Evolutionary conservation across 2,888 invertebrate species (phyloP).

Genomic region (Plemyria rubiginata): DNA sequence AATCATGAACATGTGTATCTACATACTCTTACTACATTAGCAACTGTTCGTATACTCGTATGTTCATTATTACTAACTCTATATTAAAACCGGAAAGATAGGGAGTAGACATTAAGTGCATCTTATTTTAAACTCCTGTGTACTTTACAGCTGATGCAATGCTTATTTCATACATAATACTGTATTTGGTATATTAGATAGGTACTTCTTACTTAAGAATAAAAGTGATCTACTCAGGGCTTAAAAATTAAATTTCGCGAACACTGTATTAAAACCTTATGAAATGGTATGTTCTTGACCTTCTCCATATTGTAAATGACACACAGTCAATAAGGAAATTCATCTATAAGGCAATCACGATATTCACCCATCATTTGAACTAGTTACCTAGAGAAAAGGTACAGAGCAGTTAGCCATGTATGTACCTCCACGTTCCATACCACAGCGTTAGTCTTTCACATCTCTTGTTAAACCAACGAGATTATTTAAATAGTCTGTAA

Average conservation of each 20-base stretch:
- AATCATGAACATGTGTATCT: constrained; percentile 2
- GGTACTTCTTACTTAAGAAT: neutral
- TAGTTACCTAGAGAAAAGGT: neutral
- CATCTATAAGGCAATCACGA: constrained; percentile 15
- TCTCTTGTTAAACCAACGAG: constrained; percentile 6
- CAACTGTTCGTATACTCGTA: constrained; percentile 4
- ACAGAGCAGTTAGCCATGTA: neutral
- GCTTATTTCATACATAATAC: neutral
- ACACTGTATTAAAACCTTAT: neutral
- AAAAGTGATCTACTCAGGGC: neutral
- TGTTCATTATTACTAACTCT: constrained; percentile 12
- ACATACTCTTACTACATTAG: constrained; percentile 8
- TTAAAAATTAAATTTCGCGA: neutral
- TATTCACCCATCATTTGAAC: constrained; percentile 10
- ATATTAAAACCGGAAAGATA: constrained; percentile 17
- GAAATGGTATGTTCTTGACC: constrained; percentile 37
- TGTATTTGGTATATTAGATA: neutral
- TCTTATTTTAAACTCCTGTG: neutral
- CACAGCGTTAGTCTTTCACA: constrained; percentile 9
- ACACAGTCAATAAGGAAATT: constrained; percentile 44
- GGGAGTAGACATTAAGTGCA: constrained; percentile 4
- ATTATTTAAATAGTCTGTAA: constrained; percentile 32
- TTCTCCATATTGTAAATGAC: constrained; percentile 48
- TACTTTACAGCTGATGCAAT: constrained; percentile 4
- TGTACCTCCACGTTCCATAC: neutral